Percentiles rank a stretch among this genome's conserved stretches.
These are phyloP conservation scores for Steatornis caripensis DNA, from an alignment of 2,113 vertebrate genomes.

Conservation along the genomic window DNA sequence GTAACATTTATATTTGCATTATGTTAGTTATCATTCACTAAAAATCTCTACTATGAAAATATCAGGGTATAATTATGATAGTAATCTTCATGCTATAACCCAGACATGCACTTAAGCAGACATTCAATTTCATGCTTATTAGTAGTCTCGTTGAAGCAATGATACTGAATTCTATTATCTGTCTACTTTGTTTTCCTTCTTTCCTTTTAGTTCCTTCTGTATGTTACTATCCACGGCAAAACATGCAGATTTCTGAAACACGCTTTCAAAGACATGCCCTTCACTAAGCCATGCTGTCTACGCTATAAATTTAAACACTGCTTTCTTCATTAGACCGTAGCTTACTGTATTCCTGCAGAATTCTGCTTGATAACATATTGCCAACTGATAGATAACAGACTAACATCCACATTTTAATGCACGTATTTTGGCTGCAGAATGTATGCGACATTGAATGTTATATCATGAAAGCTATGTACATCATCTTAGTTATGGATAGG, in stretches of 20 bases:
- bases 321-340: not conserved
- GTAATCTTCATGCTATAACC: slow-evolving; percentile 30
- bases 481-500: not conserved
- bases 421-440: not conserved
- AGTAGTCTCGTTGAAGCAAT: slow-evolving; percentile 4
- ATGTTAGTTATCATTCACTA: not conserved
- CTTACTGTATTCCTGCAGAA: not conserved
- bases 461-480: not conserved
- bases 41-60: slow-evolving; percentile 14
- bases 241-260: not conserved
- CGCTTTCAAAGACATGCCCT: not conserved
- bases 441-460: too few species aligned
- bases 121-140: slow-evolving; percentile 46
- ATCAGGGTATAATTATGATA: slow-evolving; percentile 28
- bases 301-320: not conserved
- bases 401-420: not conserved
- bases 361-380: not conserved
- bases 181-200: not conserved
- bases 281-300: not conserved
- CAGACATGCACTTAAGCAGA: slow-evolving; percentile 48
- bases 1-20: slow-evolving; percentile 28
- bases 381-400: not conserved
- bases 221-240: not conserved
- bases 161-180: slow-evolving; percentile 24
- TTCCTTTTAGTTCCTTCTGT: not conserved